Percentiles rank a stretch among this genome's conserved stretches.
Evolutionary conservation across 1,140 invertebrate genomes (phyloP).

Genomic region (Bombus superbus): DNA sequence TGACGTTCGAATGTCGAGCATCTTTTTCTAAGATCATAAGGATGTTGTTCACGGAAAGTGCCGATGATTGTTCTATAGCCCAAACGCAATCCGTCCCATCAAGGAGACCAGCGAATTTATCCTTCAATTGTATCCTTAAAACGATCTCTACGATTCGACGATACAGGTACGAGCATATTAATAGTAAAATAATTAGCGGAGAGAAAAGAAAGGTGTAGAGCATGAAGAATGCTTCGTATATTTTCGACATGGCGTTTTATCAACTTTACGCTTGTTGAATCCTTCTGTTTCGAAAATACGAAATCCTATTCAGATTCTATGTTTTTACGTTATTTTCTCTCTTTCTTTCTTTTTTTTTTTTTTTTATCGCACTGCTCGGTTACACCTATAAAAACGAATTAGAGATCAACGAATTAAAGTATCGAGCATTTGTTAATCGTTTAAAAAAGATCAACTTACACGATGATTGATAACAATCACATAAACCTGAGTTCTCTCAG

Average conservation of each 20-base stretch:
- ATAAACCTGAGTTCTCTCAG: not conserved
- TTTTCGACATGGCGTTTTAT: not conserved
- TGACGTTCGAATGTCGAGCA: constrained; percentile 40
- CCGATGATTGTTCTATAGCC: constrained; percentile 81
- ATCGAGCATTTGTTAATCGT: not conserved
- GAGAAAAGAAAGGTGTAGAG: constrained; percentile 23
- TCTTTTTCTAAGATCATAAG: constrained; percentile 79
- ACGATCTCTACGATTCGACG: constrained; percentile 47
- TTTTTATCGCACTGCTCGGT: not conserved
- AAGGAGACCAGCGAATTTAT: constrained; percentile 79
- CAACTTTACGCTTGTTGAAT: constrained; percentile 3
- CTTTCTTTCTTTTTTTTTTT: no score
- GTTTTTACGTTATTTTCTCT: not conserved
- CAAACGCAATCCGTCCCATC: constrained; percentile 83
- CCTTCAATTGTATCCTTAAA: constrained; percentile 53
- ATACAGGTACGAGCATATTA: constrained; percentile 27
- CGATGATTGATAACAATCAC: not conserved
- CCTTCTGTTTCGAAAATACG: no score
- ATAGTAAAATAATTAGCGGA: constrained; percentile 25
- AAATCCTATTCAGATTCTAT: not conserved
- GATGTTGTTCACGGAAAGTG: constrained; percentile 80
- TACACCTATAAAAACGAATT: not conserved
- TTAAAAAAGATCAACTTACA: constrained; percentile 23
- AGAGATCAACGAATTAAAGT: not conserved
- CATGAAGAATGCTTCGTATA: constrained; percentile 2